Evolutionary conservation across 2,888 invertebrate genomes (phyloP).

Genomic region (Pimpla rufipes): DNA sequence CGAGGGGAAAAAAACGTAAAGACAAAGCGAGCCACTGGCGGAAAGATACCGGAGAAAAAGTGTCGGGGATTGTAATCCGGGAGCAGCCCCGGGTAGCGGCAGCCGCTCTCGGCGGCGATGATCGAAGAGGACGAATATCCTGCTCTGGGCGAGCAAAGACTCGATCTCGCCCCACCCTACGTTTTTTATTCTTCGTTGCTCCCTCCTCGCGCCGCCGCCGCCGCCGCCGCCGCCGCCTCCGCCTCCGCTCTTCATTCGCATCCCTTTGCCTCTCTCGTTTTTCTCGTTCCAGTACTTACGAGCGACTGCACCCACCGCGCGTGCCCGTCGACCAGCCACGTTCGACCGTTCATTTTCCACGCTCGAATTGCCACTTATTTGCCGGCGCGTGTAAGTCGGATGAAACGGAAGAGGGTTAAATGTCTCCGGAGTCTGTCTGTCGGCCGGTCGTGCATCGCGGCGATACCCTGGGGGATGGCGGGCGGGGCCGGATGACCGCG

Average conservation of each 20-base stretch:
- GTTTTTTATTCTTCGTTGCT: slow-evolving; percentile 23
- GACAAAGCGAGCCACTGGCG: slow-evolving; percentile 45
- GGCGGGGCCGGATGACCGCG: too few species aligned
- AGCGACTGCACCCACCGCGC: slow-evolving; percentile 52
- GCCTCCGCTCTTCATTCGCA: slow-evolving; percentile 14
- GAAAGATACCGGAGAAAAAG: slow-evolving; percentile 62
- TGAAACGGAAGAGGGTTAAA: slow-evolving; percentile 60
- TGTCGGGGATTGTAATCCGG: slow-evolving; percentile 59
- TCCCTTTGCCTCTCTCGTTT: slow-evolving; percentile 44
- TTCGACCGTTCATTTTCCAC: slow-evolving; percentile 67
- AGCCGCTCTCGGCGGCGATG: slow-evolving; percentile 65
- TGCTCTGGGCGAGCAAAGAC: slow-evolving; percentile 58
- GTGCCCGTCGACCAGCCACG: slow-evolving; percentile 44
- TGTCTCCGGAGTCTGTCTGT: slow-evolving; percentile 16
- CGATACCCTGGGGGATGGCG: not conserved
- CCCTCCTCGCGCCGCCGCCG: slow-evolving; percentile 24
- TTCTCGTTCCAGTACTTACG: slow-evolving; percentile 41
- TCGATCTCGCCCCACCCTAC: slow-evolving; percentile 40
- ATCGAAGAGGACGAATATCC: slow-evolving; percentile 68
- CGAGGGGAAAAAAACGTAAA: slow-evolving; percentile 4
- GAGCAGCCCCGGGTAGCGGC: slow-evolving; percentile 58
- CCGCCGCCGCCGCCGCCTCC: not conserved
- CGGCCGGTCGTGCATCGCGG: not conserved
- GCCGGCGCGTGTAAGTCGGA: slow-evolving; percentile 61
- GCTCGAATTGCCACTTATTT: slow-evolving; percentile 66